Evolutionary conservation across 2,797 vertebrate genomes (phyloP), one percentile per base, ranked within the genome.

Genomic region (Psittacula echo): DNA sequence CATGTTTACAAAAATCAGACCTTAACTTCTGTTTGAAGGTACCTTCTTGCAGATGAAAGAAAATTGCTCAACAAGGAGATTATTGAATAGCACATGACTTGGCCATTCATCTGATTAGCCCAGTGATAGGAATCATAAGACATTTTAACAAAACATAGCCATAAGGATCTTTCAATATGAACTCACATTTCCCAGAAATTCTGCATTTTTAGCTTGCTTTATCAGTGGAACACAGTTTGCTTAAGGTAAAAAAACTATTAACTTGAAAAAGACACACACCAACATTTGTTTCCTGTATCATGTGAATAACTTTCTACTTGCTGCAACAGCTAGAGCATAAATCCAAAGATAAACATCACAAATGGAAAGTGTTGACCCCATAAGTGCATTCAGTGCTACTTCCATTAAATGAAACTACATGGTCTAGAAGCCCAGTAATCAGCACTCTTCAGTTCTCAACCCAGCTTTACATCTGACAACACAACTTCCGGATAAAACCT

Each of bases 31-130:
- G 86, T 71, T 91, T 83, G 48, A 92, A 84, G 83, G 21, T 8
- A 66, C n/a, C 68, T 96, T 87, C 74, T 51, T 79, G 54, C 34
- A 62, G 58, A 84, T 61, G 74, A 87, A 86, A 87, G 54, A 54
- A 27, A 80, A 50, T 68, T 82, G 48, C 60, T 87, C 50, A 94
- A 96, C 90, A 97, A 97, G 82, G 66, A 95, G 90, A 94, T 98
- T 96, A 96, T 95, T 97, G 87, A 97, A 65, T 65, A 97, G 80
- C 98, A 60, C 97, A 96, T 98, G 98, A 98, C 85, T 95, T 89
- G 85, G 42, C 37, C 51, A 39, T 96, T 97, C 90, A 92, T 98
- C 97, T 97, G 97, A 97, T 97, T 97, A 96, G 61, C 58, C 77
- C 73, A 74, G 75, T 94, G 85, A 84, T 75, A 88, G 50, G 62